A percentile compares a stretch with the other conserved stretches of the same genome.
These are phyloP conservation scores for Paracyprichromis sp. DNA, from an alignment of 2,113 vertebrate species.

Conservation along the genomic window DNA sequence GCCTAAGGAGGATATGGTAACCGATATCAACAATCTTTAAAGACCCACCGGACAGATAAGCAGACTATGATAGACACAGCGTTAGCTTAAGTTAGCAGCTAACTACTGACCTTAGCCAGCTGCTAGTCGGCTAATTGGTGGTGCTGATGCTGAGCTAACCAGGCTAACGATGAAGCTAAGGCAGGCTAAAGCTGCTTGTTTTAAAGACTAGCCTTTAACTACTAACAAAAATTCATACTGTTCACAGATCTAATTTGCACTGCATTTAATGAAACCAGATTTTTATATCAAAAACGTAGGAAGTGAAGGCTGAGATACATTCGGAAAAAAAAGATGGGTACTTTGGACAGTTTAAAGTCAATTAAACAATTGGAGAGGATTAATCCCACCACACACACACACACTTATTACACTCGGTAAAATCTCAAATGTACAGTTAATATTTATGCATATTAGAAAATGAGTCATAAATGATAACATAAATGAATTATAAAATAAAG, in stretches of 20 bases:
- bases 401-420: background rate
- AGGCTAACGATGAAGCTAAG: background rate
- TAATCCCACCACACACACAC: background rate
- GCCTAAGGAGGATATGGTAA: too few relatives aligned
- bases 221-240: background rate
- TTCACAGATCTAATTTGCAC: background rate
- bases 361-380: background rate
- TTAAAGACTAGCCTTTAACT: background rate
- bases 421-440: background rate
- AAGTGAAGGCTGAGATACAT: background rate
- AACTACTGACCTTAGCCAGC: constrained; percentile 3
- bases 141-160: constrained; percentile 52
- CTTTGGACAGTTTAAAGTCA: background rate
- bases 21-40: background rate
- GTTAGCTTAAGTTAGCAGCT: constrained; percentile 3
- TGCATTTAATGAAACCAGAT: background rate
- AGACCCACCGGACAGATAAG: background rate
- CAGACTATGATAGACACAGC: background rate
- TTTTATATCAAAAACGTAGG: background rate
- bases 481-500: background rate
- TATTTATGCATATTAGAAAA: background rate
- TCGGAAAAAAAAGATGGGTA: background rate
- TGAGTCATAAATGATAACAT: background rate
- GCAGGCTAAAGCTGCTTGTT: background rate
- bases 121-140: constrained; percentile 25